These are phyloP conservation scores for Rhabdornis inornatus DNA, from an alignment of 2,113 vertebrate genomes.

Conservation along the genomic window DNA sequence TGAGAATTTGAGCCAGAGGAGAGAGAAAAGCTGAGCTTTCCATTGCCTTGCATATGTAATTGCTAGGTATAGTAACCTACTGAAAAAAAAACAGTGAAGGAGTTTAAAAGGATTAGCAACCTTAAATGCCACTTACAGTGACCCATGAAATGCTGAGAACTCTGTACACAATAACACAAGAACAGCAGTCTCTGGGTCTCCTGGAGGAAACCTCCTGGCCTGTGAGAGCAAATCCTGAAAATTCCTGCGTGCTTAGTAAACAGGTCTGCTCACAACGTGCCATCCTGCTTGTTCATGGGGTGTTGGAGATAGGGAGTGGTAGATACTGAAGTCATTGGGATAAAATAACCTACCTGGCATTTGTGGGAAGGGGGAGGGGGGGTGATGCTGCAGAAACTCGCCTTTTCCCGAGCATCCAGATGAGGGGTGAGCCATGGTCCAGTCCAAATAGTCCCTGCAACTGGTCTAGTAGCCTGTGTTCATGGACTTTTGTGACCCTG, in stretches of 20 bases:
- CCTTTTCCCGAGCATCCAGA: background rate
- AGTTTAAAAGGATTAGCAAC: constrained; percentile 24
- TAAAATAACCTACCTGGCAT: background rate
- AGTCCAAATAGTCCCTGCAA: background rate
- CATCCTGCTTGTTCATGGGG: constrained; percentile 16
- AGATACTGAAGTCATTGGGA: background rate
- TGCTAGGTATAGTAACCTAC: background rate
- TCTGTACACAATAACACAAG: background rate
- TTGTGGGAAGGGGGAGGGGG: rapidly evolving
- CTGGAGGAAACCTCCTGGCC: background rate
- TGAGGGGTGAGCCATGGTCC: rapidly evolving
- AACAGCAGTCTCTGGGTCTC: background rate
- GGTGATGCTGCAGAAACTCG: background rate
- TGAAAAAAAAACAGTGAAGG: background rate
- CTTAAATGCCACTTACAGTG: background rate
- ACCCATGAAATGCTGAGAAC: background rate
- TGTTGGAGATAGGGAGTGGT: constrained; percentile 10
- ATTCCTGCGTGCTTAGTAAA: constrained; percentile 6
- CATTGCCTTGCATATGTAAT: background rate
- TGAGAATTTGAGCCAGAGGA: background rate
- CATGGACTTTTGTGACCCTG: background rate
- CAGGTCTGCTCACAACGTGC: background rate
- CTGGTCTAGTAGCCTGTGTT: background rate
- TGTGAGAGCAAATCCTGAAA: background rate
- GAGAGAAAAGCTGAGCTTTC: background rate